Base-by-base conservation (phyloP, 2,888 invertebrate genomes). In the Drosophila cognata region DNA sequence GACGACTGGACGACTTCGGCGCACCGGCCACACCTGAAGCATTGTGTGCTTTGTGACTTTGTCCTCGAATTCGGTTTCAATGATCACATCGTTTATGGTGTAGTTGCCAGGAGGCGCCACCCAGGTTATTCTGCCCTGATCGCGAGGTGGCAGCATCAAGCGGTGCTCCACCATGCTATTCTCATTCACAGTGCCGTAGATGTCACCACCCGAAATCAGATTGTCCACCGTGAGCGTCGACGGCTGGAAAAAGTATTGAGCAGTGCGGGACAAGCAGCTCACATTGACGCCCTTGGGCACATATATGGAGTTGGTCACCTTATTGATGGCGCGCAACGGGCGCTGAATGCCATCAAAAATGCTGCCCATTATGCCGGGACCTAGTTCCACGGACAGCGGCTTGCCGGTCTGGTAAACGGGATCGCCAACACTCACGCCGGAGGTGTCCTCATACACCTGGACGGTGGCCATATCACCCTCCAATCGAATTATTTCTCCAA, bases 341-440 rank as follows among this genome's bases (percentile, higher is more conserved):
- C 99, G 97, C 94, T 99, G 99, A 94, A 99, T 99, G 94, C 99
- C 99, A 94, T 99, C 99, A 94, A 99, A 99, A 94, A 99, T 99
- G 93, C 98, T 98, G 80, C 98, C 98, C 95, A 99, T 96, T 93
- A 99, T 99, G 92, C 99, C 99, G 38, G 99, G 99, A 1, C 99
- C 99, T 64, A 99, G 94, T 93, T 99, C 99, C 36, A 99, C 99
- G 3, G 99, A 99, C 52, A 99, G 94, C 0, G 99, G 99, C 94
- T 99, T 99, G 81, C 99, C 99, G 0, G 99, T 99, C 91, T 99
- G 95, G 77, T 99, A 94, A 16, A 99, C 99, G 52, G 99, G 99
- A 94, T 99, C 99, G 28, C 99, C 99, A 2, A 99, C 99, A 10
- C 99, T 99, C 31, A 99, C 99, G 86, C 99, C 99, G 53, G 99